Conservation (phyloP, 2,113 vertebrate genomes). For the Dipodomys spectabilis region DNA sequence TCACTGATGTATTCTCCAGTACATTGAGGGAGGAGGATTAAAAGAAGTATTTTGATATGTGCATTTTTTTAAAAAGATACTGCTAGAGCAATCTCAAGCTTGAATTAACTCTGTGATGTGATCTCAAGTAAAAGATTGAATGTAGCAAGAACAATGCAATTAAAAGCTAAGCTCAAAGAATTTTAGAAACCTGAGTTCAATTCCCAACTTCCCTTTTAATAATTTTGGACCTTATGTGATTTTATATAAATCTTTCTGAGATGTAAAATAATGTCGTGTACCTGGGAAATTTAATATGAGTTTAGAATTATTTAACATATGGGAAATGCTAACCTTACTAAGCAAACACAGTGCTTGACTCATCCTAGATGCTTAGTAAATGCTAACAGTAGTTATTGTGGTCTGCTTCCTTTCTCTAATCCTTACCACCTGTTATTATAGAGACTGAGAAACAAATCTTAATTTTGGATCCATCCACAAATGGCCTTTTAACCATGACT, state of each 20-base stretch:
- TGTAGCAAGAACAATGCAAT: not conserved
- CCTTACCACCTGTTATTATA: not conserved
- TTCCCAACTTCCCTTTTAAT: slow-evolving; percentile 39
- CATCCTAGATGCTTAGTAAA: not conserved
- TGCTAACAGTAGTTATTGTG: not conserved
- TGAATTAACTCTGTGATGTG: not conserved
- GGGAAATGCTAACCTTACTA: not conserved
- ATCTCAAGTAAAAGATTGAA: not conserved
- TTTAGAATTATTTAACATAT: slow-evolving; percentile 18
- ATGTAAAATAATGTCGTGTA: not conserved
- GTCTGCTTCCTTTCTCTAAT: not conserved
- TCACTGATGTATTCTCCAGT: not conserved
- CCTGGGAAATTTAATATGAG: not conserved
- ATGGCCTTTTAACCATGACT: not conserved
- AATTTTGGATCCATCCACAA: not conserved
- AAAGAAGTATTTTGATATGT: not conserved
- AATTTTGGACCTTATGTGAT: slow-evolving; percentile 14
- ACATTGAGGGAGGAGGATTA: not conserved
- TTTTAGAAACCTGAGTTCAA: not conserved
- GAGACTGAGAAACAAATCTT: not conserved
- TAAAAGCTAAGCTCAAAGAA: slow-evolving; percentile 23
- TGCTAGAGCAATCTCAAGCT: not conserved
- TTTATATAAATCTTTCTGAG: slow-evolving; percentile 14
- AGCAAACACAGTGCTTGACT: not conserved
- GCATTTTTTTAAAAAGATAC: not conserved